Conservation (phyloP, 1,140 invertebrate species). For the Tribolium castaneum region DNA sequence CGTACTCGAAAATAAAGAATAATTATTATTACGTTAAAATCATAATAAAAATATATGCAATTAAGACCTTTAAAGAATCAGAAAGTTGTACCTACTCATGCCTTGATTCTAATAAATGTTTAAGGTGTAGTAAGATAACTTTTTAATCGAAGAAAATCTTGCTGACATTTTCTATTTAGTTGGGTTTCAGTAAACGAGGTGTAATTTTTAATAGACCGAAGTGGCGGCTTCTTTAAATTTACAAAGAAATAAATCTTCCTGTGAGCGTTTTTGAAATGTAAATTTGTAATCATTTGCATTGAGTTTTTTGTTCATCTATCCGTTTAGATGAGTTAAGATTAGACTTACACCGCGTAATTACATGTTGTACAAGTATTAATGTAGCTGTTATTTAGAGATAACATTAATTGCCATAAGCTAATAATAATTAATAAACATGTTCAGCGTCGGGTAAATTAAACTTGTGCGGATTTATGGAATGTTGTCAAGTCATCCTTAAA, state of each 20-base stretch:
- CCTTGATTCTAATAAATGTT: no score
- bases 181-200: no score
- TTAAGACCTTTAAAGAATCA: no score
- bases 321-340: not conserved
- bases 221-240: not conserved
- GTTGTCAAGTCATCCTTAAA: no score
- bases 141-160: no score
- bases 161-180: no score
- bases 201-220: not conserved
- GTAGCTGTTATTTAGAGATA: not conserved
- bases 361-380: not conserved
- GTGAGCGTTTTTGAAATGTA: not conserved
- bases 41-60: no score
- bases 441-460: not conserved
- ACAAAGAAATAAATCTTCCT: not conserved
- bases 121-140: no score
- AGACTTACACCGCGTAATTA: not conserved
- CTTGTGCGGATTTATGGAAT: no score
- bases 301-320: not conserved
- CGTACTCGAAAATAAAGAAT: no score
- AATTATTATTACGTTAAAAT: no score
- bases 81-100: no score
- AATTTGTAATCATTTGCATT: not conserved
- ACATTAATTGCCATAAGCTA: not conserved
- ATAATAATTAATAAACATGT: not conserved